Evolutionary conservation across 2,888 invertebrate species (phyloP).

Genomic region (Scaptomyza polygonia): DNA sequence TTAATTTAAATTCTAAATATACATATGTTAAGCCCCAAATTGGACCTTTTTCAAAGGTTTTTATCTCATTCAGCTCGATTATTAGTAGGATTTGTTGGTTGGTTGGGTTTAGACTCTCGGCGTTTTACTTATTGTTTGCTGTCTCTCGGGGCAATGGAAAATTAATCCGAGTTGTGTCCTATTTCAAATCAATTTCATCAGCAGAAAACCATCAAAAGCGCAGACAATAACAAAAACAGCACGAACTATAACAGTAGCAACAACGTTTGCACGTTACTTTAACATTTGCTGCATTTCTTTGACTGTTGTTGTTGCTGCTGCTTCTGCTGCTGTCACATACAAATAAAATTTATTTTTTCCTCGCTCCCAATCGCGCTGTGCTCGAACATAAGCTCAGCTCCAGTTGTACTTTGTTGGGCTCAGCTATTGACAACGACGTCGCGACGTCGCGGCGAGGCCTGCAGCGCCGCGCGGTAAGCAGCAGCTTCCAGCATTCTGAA

Average conservation of each 20-base stretch:
- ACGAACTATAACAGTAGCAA: constrained; percentile 3
- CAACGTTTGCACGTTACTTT: constrained; percentile 24
- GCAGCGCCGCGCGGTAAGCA: constrained; percentile 20
- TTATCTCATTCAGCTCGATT: background rate
- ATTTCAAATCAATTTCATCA: constrained; percentile 46
- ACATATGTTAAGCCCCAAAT: background rate
- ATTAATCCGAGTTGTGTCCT: constrained; percentile 35
- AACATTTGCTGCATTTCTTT: constrained; percentile 22
- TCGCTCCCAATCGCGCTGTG: constrained; percentile 10
- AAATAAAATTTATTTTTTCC: constrained; percentile 35
- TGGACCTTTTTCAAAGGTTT: background rate
- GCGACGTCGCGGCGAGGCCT: constrained; percentile 42
- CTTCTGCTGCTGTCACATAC: constrained; percentile 18
- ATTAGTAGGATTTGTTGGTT: background rate
- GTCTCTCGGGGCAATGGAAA: constrained; percentile 15
- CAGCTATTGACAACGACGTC: constrained; percentile 60
- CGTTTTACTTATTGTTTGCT: constrained; percentile 19
- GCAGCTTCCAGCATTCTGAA: constrained; percentile 43
- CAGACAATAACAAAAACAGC: constrained; percentile 27
- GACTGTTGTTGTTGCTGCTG: constrained; percentile 11
- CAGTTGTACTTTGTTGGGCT: constrained; percentile 56
- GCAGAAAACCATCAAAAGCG: constrained; percentile 28
- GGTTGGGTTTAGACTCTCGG: background rate
- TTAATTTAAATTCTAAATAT: background rate
- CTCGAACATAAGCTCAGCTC: constrained; percentile 44